Conservation (phyloP, 2,888 invertebrate genomes). For the Hecatera dysodea region DNA sequence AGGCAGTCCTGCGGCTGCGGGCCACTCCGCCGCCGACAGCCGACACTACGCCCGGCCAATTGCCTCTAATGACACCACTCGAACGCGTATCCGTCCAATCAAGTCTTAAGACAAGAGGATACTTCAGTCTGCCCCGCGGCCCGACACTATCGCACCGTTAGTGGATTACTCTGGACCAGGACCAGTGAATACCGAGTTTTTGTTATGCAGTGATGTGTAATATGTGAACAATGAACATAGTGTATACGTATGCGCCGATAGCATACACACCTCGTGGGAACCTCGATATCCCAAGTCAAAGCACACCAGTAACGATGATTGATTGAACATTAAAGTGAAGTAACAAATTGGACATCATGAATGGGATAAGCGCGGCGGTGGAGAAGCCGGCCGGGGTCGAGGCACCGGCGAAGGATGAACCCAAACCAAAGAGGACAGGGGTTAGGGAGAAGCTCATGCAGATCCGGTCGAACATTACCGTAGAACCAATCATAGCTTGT, state of each 20-base stretch:
- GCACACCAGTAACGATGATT: conserved; percentile 72
- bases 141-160: conserved; percentile 70
- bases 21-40: conserved; percentile 78
- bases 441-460: conserved; percentile 86
- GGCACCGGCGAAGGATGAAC: conserved; percentile 75
- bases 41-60: conserved; percentile 85
- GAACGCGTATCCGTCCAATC: conserved; percentile 88
- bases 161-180: conserved; percentile 59
- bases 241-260: conserved; percentile 43
- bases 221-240: conserved; percentile 64
- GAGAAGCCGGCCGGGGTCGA: conserved; percentile 81
- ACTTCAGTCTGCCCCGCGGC: conserved; percentile 80
- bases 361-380: conserved; percentile 81
- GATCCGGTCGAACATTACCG: conserved; percentile 92
- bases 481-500: conserved; percentile 93
- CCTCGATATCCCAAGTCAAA: conserved; percentile 58
- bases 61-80: conserved; percentile 88
- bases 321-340: conserved; percentile 73
- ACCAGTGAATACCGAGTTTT: conserved; percentile 63
- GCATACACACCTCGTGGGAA: conserved; percentile 57
- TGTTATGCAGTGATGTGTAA: conserved; percentile 60
- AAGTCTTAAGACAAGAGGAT: conserved; percentile 87
- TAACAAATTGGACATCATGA: conserved; percentile 79
- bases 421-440: conserved; percentile 76
- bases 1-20: conserved; percentile 81